A percentile compares a stretch with the other conserved stretches of the same genome.
Conservation (phyloP, 2,888 invertebrate species). For the Tachina fera region DNA sequence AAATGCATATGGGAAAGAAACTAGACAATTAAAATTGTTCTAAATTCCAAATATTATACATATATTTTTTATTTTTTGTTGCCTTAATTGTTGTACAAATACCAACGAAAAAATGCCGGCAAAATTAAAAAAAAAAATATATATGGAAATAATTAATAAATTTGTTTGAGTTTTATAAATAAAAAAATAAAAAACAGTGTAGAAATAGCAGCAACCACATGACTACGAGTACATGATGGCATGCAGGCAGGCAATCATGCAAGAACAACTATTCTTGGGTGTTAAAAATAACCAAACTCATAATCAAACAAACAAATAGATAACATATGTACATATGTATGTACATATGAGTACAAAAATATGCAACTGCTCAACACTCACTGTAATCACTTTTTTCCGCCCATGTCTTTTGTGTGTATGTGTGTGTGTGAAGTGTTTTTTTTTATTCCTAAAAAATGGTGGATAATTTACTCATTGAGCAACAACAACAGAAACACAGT, state of each 20-base stretch:
- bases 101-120: constrained; percentile 8
- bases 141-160: constrained; percentile 57
- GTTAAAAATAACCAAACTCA: constrained; percentile 38
- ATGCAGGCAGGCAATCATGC: constrained; percentile 63
- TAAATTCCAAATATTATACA: constrained; percentile 55
- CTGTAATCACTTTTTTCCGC: background rate
- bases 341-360: background rate
- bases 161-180: constrained; percentile 45
- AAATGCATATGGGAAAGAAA: constrained; percentile 14
- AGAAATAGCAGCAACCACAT: constrained; percentile 32
- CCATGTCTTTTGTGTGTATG: background rate
- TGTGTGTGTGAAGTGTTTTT: background rate
- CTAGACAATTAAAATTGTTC: constrained; percentile 66
- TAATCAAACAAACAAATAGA: constrained; percentile 9
- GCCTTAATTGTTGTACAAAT: constrained; percentile 16
- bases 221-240: constrained; percentile 49
- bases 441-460: background rate
- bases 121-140: constrained; percentile 15
- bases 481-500: background rate
- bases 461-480: background rate
- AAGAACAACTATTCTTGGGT: constrained; percentile 37
- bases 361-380: constrained; percentile 38
- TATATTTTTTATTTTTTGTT: constrained; percentile 1
- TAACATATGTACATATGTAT: too few species aligned
- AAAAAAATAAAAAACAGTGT: background rate